These are phyloP conservation scores for Hipparchia semele DNA, from an alignment of 2,888 invertebrate genomes.

Conservation along the genomic window DNA sequence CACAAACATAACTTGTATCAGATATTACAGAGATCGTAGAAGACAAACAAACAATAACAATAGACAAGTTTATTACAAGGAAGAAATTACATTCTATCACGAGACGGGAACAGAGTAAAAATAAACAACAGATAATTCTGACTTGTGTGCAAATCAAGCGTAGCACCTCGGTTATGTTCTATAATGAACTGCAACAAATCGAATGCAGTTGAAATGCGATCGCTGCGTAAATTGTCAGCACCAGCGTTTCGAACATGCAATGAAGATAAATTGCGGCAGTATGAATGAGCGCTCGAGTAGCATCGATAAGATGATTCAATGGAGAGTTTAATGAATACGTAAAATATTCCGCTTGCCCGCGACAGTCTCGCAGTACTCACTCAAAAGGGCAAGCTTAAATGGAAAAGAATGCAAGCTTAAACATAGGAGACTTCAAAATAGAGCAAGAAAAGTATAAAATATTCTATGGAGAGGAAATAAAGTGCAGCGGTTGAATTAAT, in stretches of 20 bases:
- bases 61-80: conserved; percentile 9
- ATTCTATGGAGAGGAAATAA: not conserved
- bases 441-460: not conserved
- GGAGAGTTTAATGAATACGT: conserved; percentile 30
- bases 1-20: not conserved
- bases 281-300: conserved; percentile 33
- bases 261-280: conserved; percentile 40
- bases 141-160: conserved; percentile 27
- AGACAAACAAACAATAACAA: conserved; percentile 1
- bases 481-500: conserved; percentile 7
- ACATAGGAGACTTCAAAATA: not conserved
- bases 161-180: conserved; percentile 33
- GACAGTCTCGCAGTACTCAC: not conserved
- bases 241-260: conserved; percentile 35
- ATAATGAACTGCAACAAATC: conserved; percentile 40
- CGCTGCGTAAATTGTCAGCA: conserved; percentile 37
- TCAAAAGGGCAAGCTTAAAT: not conserved
- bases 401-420: conserved; percentile 5
- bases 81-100: conserved; percentile 8
- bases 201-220: conserved; percentile 37
- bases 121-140: conserved; percentile 12
- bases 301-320: conserved; percentile 42
- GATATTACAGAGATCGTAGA: not conserved
- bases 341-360: conserved; percentile 22
- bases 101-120: conserved; percentile 2